These are phyloP conservation scores for Ecliptopera silaceata DNA, from an alignment of 2,888 invertebrate species.

Conservation along the genomic window DNA sequence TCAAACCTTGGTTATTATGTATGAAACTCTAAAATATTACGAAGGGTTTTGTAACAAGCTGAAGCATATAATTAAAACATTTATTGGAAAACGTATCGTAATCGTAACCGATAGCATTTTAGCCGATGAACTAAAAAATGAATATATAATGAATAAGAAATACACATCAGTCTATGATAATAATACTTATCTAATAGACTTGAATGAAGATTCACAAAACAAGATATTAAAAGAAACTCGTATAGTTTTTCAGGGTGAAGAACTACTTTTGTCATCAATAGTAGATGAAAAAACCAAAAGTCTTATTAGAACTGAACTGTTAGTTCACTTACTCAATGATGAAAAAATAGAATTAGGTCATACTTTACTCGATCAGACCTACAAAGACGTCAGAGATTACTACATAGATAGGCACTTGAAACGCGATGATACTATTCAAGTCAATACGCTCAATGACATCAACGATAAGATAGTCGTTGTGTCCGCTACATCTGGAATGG, in stretches of 20 bases:
- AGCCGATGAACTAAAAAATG: conserved; percentile 25
- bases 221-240: conserved; percentile 36
- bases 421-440: conserved; percentile 30
- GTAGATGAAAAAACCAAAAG: conserved; percentile 37
- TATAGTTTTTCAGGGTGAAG: conserved; percentile 45
- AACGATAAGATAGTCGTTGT: conserved; percentile 42
- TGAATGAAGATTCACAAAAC: conserved; percentile 37
- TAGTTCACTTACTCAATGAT: conserved; percentile 42
- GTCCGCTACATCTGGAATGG: conserved; percentile 44
- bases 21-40: conserved; percentile 39
- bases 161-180: conserved; percentile 34
- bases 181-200: conserved; percentile 35
- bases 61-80: conserved; percentile 36
- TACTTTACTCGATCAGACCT: conserved; percentile 34
- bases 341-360: conserved; percentile 46
- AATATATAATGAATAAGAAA: conserved; percentile 15
- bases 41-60: conserved; percentile 40
- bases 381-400: conserved; percentile 42
- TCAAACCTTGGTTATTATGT: conserved; percentile 41
- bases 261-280: conserved; percentile 35
- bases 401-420: conserved; percentile 42
- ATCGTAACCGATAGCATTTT: conserved; percentile 39
- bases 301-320: conserved; percentile 39
- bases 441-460: conserved; percentile 43
- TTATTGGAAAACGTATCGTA: conserved; percentile 38